phyloP scores from a whole-genome alignment of 2,113 vertebrate species.

The Strix uralensis region DNA sequence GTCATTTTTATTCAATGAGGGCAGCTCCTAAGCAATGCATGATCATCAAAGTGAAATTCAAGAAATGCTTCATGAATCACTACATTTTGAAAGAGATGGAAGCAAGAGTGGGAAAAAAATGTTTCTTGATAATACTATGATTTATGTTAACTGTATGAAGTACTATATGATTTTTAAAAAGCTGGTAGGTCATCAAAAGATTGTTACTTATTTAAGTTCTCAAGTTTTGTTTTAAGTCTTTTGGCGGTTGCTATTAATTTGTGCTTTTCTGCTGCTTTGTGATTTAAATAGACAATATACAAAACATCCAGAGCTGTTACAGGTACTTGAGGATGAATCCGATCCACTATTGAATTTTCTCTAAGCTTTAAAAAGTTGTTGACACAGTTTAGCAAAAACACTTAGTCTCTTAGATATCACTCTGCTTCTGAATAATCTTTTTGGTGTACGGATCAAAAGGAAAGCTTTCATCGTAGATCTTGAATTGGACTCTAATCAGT shows the following conservation, averaged over 20 bases:
- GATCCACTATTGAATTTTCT: neutral
- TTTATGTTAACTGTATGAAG: neutral
- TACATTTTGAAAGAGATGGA: neutral
- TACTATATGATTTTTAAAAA: neutral
- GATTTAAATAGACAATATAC: neutral
- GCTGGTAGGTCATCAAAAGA: neutral
- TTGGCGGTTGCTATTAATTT: neutral
- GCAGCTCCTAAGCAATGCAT: neutral
- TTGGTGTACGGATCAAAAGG: constrained; percentile 57
- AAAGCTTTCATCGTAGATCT: constrained; percentile 52
- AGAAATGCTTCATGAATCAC: neutral
- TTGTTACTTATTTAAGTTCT: neutral
- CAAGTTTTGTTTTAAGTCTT: neutral
- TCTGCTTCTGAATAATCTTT: constrained; percentile 58
- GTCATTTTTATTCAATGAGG: neutral
- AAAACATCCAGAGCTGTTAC: neutral
- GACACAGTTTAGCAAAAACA: constrained; percentile 55
- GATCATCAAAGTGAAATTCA: neutral
- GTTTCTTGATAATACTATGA: neutral
- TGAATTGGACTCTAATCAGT: constrained; percentile 61
- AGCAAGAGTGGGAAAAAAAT: neutral
- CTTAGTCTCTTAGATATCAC: constrained; percentile 41
- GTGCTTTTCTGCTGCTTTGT: neutral
- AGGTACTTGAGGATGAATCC: neutral
- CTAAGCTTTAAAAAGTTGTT: constrained; percentile 53